Conservation (phyloP, 2,888 invertebrate species). For the Diarsia mendica region DNA sequence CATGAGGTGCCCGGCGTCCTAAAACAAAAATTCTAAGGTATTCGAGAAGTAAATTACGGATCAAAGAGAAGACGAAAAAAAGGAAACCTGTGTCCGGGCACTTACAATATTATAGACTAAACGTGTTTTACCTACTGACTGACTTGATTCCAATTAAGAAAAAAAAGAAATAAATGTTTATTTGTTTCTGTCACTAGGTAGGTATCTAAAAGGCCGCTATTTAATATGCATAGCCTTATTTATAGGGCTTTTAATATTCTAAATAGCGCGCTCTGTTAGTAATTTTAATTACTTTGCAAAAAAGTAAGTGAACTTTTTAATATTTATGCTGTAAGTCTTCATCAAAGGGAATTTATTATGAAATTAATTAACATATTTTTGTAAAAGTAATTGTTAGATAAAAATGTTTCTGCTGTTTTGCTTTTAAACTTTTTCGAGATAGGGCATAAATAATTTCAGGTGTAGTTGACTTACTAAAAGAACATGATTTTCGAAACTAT, state of each 20-base stretch:
- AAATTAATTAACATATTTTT: slow-evolving; percentile 42
- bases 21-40: too few species aligned
- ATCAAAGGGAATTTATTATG: slow-evolving; percentile 39
- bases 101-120: too few species aligned
- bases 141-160: too few species aligned
- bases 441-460: not conserved
- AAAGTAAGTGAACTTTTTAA: slow-evolving; percentile 30
- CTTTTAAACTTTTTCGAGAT: not conserved
- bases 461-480: too few species aligned
- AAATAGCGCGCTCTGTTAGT: slow-evolving; percentile 42
- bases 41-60: too few species aligned
- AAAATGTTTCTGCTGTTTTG: not conserved
- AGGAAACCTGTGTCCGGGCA: too few species aligned
- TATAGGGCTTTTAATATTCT: slow-evolving; percentile 48
- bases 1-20: too few species aligned
- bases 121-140: too few species aligned
- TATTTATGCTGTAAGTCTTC: slow-evolving; percentile 35
- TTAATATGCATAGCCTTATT: slow-evolving; percentile 51
- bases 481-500: too few species aligned
- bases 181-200: slow-evolving; percentile 1
- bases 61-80: too few species aligned
- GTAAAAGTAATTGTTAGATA: not conserved
- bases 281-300: slow-evolving; percentile 52
- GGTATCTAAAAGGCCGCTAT: slow-evolving; percentile 21
- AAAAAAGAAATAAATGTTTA: not conserved